Evolutionary conservation across 2,797 vertebrate genomes (phyloP), one percentile per base, ranked within the genome.

Genomic region (Salmo trutta): DNA sequence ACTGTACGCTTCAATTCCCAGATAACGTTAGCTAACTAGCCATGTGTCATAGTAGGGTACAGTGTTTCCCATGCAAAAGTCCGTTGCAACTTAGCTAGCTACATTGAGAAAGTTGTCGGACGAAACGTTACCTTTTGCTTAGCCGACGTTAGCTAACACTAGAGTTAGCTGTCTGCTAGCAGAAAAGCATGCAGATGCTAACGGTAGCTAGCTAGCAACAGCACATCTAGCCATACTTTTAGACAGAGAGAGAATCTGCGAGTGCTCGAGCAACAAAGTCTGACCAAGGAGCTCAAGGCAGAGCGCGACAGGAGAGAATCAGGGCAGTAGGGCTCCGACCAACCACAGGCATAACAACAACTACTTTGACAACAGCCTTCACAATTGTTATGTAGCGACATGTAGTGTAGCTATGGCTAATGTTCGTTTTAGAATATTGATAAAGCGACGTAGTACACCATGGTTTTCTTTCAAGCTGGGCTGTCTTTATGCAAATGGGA

Each of bases 261-360:
- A 67, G 88, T 93, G 53, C 90, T 98, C 56, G 91, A 96, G 90
- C 95, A 99, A 86, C 96, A 90, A 84, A 83, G 77, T 31, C 94
- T 98, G 84, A 97, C 97, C 72, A 88, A 86, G 71, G 92, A 93
- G 64, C 93, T 98, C 78, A 86, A 93, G 90, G 92, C 93, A 70
- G 94, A 96, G 84, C 89, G 94, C 75, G 85, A 88, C 2, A 87
- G 85, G 82, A 83, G 62, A 71, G 86, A 90, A 84, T 75, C 85
- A 10, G 66, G 41, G 29, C 88, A 91, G 66, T 83, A 84, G 67
- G 83, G 88, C 77, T 79, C 90, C 8, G 16, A 75, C 15, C 74
- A 66, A 15, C 73, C 27, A n/a, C 31, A 41, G 33, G 41, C 41
- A 47, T 47, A 47, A 47, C 41, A 41, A 41, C 41, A 41, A 41